phyloP scores from a whole-genome alignment of 2,797 vertebrate genomes.

The Tokudaia tokunoshimensis region DNA sequence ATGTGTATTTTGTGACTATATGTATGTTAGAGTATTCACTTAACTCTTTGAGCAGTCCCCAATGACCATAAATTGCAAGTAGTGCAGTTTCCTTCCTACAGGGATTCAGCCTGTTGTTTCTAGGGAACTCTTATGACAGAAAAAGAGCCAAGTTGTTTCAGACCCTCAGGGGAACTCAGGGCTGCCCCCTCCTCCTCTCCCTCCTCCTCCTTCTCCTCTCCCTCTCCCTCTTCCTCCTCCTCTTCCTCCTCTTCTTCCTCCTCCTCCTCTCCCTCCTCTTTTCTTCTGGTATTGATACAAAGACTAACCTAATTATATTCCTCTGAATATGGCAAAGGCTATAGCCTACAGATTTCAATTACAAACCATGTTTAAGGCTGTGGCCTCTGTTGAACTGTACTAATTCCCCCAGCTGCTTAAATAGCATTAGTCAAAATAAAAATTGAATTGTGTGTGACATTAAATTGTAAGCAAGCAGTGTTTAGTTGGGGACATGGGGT shows the following conservation, averaged over 20 bases:
- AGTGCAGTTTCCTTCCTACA: background rate
- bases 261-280: background rate
- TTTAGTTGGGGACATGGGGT: conserved; percentile 69
- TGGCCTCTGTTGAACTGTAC: conserved; percentile 70
- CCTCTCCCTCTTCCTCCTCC: background rate
- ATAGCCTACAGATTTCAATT: conserved; percentile 55
- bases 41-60: conserved; percentile 20
- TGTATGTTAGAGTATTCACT: background rate
- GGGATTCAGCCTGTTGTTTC: background rate
- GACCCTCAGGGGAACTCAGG: background rate
- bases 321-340: conserved; percentile 51
- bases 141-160: conserved; percentile 31
- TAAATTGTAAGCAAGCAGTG: conserved; percentile 78
- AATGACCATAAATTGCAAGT: background rate
- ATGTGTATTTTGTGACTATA: background rate
- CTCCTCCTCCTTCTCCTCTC: background rate
- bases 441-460: conserved; percentile 71
- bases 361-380: conserved; percentile 16
- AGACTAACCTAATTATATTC: conserved; percentile 48
- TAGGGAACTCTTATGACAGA: background rate
- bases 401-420: conserved; percentile 78
- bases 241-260: background rate
- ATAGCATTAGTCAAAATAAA: conserved; percentile 71
- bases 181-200: fast-evolving
- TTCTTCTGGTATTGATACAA: background rate